Conservation (phyloP, 1,140 invertebrate species). For the Leptinotarsa texana region DNA sequence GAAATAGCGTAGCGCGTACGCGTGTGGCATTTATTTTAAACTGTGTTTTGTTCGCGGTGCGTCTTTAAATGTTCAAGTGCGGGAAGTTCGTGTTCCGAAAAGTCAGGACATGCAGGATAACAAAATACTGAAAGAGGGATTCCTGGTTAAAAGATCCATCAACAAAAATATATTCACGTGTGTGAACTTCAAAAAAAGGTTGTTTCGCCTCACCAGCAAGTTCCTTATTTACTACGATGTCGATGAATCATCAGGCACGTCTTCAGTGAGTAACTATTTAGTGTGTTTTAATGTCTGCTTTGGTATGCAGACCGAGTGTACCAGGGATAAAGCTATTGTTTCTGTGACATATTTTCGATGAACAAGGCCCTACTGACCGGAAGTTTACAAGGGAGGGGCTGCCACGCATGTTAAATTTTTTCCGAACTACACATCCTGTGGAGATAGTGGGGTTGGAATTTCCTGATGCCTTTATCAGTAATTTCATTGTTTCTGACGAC, state of each 20-base stretch:
- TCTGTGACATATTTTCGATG: not conserved
- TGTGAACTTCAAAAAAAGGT: conserved; percentile 83
- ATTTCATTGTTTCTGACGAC: too few species aligned
- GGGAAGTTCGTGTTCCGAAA: not conserved
- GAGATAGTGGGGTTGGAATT: too few species aligned
- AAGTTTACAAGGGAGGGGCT: not conserved
- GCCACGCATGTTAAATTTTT: not conserved
- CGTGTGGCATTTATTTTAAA: conserved; percentile 8
- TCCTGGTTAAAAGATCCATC: conserved; percentile 84
- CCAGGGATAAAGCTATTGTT: not conserved
- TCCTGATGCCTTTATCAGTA: too few species aligned
- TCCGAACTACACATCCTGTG: too few species aligned
- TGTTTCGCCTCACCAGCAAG: conserved; percentile 77
- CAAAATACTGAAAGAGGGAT: conserved; percentile 59
- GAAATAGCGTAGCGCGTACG: not conserved
- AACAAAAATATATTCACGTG: conserved; percentile 85
- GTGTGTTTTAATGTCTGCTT: not conserved
- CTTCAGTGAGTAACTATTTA: not conserved
- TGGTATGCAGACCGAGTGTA: not conserved
- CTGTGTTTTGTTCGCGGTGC: not conserved
- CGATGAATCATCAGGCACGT: conserved; percentile 50
- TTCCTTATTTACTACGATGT: conserved; percentile 79
- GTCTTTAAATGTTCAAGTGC: not conserved
- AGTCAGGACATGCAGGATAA: not conserved
- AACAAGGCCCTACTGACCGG: not conserved